Conservation (phyloP, 53 echinoderm and acorn worm genomes). For the Zoroaster sp. region DNA sequence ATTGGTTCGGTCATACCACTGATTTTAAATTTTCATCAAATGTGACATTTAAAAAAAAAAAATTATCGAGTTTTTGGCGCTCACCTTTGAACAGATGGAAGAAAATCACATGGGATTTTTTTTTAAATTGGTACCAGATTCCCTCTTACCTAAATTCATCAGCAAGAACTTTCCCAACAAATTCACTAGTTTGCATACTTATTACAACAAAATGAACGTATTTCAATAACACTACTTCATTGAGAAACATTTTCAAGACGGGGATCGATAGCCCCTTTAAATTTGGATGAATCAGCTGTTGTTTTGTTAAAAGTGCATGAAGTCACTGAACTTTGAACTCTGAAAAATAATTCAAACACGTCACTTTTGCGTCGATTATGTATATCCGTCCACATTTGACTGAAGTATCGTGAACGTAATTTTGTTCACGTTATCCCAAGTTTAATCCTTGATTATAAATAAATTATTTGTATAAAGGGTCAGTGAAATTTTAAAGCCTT, state of each 20-base stretch:
- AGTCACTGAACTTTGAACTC: constrained; percentile 4
- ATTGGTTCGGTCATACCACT: too few relatives aligned
- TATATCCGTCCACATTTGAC: not conserved
- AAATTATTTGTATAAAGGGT: not conserved
- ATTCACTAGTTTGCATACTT: too few relatives aligned
- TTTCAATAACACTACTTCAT: too few relatives aligned
- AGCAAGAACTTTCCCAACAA: too few relatives aligned
- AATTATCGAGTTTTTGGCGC: too few relatives aligned
- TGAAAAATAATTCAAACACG: not conserved
- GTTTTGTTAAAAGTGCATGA: not conserved
- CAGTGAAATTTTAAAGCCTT: not conserved
- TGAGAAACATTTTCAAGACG: not conserved
- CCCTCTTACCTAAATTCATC: too few relatives aligned
- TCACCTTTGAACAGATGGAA: too few relatives aligned
- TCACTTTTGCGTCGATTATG: not conserved
- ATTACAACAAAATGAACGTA: too few relatives aligned
- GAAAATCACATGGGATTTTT: too few relatives aligned
- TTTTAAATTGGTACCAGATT: too few relatives aligned
- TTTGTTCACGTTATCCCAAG: not conserved
- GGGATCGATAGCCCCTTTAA: not conserved
- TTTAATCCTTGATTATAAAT: not conserved
- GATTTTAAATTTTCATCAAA: too few relatives aligned
- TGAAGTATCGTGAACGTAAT: not conserved
- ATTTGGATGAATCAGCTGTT: not conserved
- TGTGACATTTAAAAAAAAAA: too few relatives aligned